Evolutionary conservation across 2,888 invertebrate species (phyloP).

Genomic region (Corythucha ciliata): DNA sequence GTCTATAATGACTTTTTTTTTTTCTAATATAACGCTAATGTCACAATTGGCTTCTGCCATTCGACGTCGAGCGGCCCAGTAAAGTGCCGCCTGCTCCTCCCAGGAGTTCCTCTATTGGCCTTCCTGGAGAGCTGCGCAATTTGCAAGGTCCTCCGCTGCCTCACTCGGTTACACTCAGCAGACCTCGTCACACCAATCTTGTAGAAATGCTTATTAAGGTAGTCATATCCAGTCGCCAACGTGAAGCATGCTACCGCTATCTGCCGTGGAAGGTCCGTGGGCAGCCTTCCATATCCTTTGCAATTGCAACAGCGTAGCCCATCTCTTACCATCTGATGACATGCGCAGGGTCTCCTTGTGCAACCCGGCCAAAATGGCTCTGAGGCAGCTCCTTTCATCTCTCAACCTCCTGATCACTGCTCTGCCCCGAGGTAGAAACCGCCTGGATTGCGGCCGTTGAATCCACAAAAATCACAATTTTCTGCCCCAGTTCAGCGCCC

Average conservation of each 20-base stretch:
- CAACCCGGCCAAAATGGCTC: neutral
- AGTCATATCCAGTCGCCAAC: slow-evolving; percentile 1
- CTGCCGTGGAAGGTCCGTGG: neutral
- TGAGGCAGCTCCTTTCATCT: no score
- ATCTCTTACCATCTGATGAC: neutral
- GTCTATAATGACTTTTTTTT: no score
- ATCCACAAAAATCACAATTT: no score
- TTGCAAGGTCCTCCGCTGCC: neutral
- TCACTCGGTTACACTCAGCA: neutral
- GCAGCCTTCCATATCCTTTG: neutral
- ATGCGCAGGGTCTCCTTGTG: neutral
- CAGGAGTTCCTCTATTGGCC: no score
- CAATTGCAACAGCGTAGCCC: neutral
- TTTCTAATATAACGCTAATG: no score
- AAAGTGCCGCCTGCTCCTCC: no score
- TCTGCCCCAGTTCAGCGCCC: no score
- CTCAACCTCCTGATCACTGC: no score
- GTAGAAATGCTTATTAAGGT: neutral
- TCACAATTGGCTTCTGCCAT: no score
- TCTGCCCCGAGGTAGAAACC: no score
- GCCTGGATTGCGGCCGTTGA: no score
- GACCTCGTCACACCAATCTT: neutral
- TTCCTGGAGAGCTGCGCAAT: neutral
- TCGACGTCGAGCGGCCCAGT: no score
- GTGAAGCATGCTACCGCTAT: neutral